Evolutionary conservation across 2,888 invertebrate species (phyloP).

Genomic region (Patella caerulea): DNA sequence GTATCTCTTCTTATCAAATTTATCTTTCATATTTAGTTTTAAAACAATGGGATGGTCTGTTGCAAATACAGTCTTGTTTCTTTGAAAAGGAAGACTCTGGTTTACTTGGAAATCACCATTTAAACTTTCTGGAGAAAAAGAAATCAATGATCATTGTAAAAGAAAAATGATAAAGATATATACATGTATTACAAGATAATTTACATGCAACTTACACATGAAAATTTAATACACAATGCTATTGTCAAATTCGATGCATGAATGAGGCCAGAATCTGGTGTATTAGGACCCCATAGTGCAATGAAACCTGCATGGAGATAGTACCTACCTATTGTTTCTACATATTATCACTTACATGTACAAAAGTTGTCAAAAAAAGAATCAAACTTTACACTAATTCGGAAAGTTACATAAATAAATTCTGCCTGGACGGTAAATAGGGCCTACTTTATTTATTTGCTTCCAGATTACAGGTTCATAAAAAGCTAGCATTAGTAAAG

Average conservation of each 20-base stretch:
- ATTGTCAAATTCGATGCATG: background rate
- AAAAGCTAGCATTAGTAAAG: too few relatives aligned
- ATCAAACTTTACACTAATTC: too few relatives aligned
- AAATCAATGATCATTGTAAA: background rate
- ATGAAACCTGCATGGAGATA: too few relatives aligned
- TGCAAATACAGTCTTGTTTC: conserved; percentile 32
- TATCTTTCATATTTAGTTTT: conserved; percentile 39
- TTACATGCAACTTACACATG: background rate
- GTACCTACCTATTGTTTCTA: too few relatives aligned
- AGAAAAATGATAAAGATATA: background rate
- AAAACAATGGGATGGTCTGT: conserved; percentile 31
- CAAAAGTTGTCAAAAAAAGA: too few relatives aligned
- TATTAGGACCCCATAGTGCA: too few relatives aligned
- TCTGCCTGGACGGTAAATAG: too few relatives aligned
- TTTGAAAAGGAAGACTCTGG: conserved; percentile 36
- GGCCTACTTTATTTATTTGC: too few relatives aligned
- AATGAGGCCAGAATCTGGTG: too few relatives aligned
- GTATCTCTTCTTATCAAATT: conserved; percentile 24
- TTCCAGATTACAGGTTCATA: too few relatives aligned
- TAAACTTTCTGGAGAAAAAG: conserved; percentile 34
- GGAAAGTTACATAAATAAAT: too few relatives aligned
- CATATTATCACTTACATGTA: too few relatives aligned
- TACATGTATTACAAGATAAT: background rate
- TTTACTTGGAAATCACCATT: conserved; percentile 36
- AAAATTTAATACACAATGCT: background rate